phyloP scores from a whole-genome alignment of 1,140 invertebrate genomes.

The Drosophila mayri region DNA sequence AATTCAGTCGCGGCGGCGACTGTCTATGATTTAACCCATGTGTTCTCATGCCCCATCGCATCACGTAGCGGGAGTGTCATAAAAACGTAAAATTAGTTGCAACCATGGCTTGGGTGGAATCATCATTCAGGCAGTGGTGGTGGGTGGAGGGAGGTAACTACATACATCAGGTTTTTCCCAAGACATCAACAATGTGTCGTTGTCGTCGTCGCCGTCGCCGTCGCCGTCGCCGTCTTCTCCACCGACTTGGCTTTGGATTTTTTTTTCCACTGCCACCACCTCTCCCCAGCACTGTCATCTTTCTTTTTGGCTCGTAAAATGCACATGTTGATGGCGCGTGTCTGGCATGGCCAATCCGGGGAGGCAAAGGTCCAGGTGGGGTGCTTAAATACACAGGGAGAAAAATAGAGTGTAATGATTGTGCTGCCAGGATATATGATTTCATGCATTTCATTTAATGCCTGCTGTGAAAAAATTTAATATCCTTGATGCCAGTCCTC shows the following conservation, averaged over 20 bases:
- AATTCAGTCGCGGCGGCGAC: constrained; percentile 49
- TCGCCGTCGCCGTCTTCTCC: too few species aligned
- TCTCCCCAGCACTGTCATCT: constrained; percentile 36
- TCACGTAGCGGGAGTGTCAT: constrained; percentile 76
- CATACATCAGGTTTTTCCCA: constrained; percentile 56
- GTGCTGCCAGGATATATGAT: too few species aligned
- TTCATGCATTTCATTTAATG: too few species aligned
- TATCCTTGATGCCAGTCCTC: too few species aligned
- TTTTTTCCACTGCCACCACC: background rate
- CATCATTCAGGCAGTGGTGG: constrained; percentile 25
- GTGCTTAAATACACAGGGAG: constrained; percentile 12
- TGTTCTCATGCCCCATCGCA: constrained; percentile 58
- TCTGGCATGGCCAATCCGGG: constrained; percentile 63
- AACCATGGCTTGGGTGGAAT: constrained; percentile 47
- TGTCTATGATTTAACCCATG: constrained; percentile 76
- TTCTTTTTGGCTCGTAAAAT: constrained; percentile 72
- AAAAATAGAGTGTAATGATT: background rate
- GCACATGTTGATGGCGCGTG: constrained; percentile 80
- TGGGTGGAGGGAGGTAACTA: constrained; percentile 1
- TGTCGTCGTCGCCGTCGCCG: too few species aligned
- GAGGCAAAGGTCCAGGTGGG: constrained; percentile 11
- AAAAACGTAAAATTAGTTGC: constrained; percentile 80
- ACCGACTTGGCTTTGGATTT: constrained; percentile 1
- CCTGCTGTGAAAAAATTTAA: too few species aligned
- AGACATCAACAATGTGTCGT: constrained; percentile 62